Base-by-base conservation (phyloP, 1,140 invertebrate species). In the Tetramorium alpestre region DNA sequence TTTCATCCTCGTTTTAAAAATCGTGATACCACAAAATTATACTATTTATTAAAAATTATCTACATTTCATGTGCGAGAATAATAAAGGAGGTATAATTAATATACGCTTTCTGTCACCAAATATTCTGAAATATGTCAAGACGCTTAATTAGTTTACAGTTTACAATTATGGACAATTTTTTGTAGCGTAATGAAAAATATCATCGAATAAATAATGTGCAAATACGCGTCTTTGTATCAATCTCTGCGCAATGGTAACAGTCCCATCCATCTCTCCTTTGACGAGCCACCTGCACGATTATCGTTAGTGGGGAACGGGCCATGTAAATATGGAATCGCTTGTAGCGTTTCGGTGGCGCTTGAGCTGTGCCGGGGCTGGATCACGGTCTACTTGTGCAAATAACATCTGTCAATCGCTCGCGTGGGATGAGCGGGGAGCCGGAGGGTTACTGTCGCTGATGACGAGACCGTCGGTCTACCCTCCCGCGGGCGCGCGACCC, bases 321-420 rank as follows among this genome's bases (percentile, higher is more conserved):
- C 73, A 51, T 72, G 86, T 75, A 89, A 89, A 88, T 75, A 86
- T 22, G 44, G 70, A 64, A 86, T 60, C 73, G 73, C 65, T 85
- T 60, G 80, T 58, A 51, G 25, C 58, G 62, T 77, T 86, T 70
- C 51, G 62, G 60, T 65, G 72, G 54, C 67, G 87, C 86, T 84
- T 75, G 60, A 87, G 60, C 85, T 22, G 58, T 33, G 38, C 25
- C 80, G 7, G 65, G 67, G 4, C 56, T 58, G 78, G 80, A 85
- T 85, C 64, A 69, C 51, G 88, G 89, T 92, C 84, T 84, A 87
- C 60, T 87, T 92, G 91, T 92, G 90, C 88, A 95, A 95, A 94
- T 93, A 95, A 94, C 93, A 94, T 94, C 94, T 94, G 93, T 94
- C 94, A 94, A 93, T 94, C 93, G 93, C 75, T 86, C 82, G 33